phyloP scores from a whole-genome alignment of 2,888 invertebrate species.

The Endotricha flammealis region DNA sequence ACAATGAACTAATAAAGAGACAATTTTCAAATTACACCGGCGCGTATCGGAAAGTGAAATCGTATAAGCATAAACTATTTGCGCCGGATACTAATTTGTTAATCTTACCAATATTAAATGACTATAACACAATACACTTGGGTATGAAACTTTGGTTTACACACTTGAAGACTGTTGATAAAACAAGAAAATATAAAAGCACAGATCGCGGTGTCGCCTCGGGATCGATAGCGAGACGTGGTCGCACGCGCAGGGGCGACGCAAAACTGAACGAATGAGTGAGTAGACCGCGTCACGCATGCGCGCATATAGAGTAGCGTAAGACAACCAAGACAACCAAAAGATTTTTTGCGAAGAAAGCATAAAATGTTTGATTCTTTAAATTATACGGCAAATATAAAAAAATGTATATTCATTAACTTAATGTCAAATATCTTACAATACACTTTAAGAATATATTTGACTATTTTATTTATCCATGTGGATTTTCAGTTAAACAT shows the following conservation, averaged over 20 bases:
- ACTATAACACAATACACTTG: conserved; percentile 14
- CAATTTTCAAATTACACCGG: conserved; percentile 21
- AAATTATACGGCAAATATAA: too few species aligned
- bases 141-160: conserved; percentile 14
- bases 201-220: conserved; percentile 30
- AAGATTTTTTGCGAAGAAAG: too few species aligned
- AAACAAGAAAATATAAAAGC: conserved; percentile 45
- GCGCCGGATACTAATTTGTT: conserved; percentile 4
- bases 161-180: conserved; percentile 15
- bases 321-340: conserved; percentile 5
- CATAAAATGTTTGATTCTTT: too few species aligned
- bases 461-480: too few species aligned
- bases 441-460: too few species aligned
- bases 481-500: too few species aligned
- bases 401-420: too few species aligned
- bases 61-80: conserved; percentile 26
- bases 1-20: conserved; percentile 14
- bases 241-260: conserved; percentile 38
- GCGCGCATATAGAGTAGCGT: conserved; percentile 21
- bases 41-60: conserved; percentile 62
- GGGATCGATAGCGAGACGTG: conserved; percentile 32
- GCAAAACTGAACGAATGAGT: conserved; percentile 39
- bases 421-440: too few species aligned
- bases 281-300: conserved; percentile 22
- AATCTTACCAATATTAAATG: conserved; percentile 18